Percentiles rank a stretch among this genome's conserved stretches.
phyloP scores from a whole-genome alignment of 2,797 vertebrate species.

The Clarias platycephalus region DNA sequence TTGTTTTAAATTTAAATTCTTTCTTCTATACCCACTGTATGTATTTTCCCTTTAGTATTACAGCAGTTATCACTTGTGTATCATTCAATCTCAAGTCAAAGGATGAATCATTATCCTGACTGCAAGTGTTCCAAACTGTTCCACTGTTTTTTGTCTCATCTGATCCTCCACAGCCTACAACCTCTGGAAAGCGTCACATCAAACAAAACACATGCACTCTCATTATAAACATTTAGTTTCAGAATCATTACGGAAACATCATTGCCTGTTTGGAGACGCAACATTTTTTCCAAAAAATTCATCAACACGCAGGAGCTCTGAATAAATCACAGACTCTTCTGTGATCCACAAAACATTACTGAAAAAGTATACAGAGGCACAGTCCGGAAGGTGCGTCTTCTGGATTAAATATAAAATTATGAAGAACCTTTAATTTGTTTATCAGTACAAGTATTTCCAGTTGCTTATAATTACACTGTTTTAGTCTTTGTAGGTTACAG shows the following conservation, averaged over 20 bases:
- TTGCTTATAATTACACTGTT: neutral
- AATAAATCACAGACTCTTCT: conserved; percentile 26
- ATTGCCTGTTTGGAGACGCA: conserved; percentile 39
- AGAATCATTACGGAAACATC: conserved; percentile 40
- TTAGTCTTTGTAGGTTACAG: neutral
- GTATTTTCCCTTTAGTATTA: neutral
- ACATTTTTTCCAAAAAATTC: conserved; percentile 46
- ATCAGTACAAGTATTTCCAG: neutral
- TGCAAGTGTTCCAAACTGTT: neutral
- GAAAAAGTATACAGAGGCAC: neutral
- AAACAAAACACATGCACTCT: neutral
- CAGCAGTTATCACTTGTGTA: neutral
- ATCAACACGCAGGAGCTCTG: conserved; percentile 11
- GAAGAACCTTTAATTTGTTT: neutral
- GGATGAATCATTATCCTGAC: neutral
- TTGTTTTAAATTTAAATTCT: no score
- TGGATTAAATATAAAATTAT: neutral
- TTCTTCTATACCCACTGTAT: neutral
- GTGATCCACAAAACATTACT: neutral
- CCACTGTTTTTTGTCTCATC: neutral
- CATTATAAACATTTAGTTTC: conserved; percentile 52
- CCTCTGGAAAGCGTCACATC: conserved; percentile 3
- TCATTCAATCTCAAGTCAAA: neutral
- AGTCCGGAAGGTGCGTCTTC: neutral
- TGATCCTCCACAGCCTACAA: neutral